A percentile compares a stretch with the other conserved stretches of the same genome.
phyloP scores from a whole-genome alignment of 1,140 invertebrate genomes.

The Hetaerina americana region DNA sequence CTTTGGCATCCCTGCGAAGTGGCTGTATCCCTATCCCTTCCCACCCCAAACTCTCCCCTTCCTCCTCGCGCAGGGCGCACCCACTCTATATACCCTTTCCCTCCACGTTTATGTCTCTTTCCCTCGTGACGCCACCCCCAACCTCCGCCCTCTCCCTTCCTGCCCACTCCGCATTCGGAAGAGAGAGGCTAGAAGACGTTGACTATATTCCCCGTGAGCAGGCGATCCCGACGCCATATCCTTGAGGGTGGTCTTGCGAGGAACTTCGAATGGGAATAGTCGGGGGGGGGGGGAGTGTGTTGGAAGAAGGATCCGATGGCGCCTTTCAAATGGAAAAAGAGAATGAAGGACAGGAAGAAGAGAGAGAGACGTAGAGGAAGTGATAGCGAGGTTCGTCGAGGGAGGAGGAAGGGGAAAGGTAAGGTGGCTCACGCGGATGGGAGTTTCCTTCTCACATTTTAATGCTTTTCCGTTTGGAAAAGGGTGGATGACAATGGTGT shows the following conservation, averaged over 20 bases:
- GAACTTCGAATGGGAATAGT: background rate
- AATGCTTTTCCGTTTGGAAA: background rate
- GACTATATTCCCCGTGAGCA: too few relatives aligned
- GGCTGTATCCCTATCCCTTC: background rate
- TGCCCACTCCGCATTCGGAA: background rate
- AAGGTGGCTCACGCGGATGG: too few relatives aligned
- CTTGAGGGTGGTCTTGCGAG: background rate
- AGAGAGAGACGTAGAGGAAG: background rate
- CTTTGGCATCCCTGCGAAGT: background rate
- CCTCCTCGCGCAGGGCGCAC: too few relatives aligned
- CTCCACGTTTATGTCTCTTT: too few relatives aligned
- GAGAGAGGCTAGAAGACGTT: too few relatives aligned
- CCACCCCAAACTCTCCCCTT: background rate
- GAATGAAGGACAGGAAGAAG: background rate
- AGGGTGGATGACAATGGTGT: background rate
- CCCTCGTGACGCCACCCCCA: too few relatives aligned
- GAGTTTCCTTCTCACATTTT: background rate
- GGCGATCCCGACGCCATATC: background rate
- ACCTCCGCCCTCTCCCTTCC: background rate
- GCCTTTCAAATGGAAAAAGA: background rate
- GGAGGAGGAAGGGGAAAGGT: background rate
- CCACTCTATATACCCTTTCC: too few relatives aligned
- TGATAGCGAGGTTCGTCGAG: background rate
- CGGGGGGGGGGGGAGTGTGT: too few relatives aligned
- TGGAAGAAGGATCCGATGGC: too few relatives aligned